Evolutionary conservation across 2,797 vertebrate genomes (phyloP).

Genomic region (Parauchenoglanis punctatus): DNA sequence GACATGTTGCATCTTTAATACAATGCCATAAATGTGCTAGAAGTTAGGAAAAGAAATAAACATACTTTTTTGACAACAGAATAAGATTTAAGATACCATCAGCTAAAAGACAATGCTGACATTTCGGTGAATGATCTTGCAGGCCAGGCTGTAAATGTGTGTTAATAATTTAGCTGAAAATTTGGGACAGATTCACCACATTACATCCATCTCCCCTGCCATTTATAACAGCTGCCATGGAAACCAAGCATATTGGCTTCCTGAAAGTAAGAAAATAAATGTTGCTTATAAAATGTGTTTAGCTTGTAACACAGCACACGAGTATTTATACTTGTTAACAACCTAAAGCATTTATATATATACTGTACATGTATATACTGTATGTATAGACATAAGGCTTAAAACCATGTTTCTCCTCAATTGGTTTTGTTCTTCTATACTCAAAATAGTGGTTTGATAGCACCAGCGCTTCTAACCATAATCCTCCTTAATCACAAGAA

Average conservation of each 20-base stretch:
- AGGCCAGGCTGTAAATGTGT: conserved; percentile 14
- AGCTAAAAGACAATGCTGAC: neutral
- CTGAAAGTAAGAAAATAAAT: conserved; percentile 18
- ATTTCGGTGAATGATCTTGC: neutral
- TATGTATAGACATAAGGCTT: neutral
- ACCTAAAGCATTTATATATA: conserved; percentile 1
- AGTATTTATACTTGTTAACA: conserved; percentile 5
- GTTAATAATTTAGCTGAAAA: conserved; percentile 23
- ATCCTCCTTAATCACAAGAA: conserved; percentile 5
- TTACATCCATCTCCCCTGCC: conserved; percentile 14
- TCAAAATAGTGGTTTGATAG: neutral
- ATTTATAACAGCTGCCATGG: conserved; percentile 23
- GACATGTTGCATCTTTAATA: neutral
- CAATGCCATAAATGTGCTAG: neutral
- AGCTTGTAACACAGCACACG: neutral
- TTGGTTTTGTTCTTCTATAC: neutral
- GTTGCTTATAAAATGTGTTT: conserved; percentile 17
- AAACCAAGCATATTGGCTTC: conserved; percentile 24
- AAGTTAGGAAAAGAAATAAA: conserved; percentile 4
- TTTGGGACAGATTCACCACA: conserved; percentile 11
- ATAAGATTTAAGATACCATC: neutral
- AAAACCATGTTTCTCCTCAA: neutral
- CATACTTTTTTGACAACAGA: neutral
- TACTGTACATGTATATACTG: no score
- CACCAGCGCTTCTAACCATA: neutral